Conservation (phyloP, 2,888 invertebrate species). For the Polymixis lichenea region DNA sequence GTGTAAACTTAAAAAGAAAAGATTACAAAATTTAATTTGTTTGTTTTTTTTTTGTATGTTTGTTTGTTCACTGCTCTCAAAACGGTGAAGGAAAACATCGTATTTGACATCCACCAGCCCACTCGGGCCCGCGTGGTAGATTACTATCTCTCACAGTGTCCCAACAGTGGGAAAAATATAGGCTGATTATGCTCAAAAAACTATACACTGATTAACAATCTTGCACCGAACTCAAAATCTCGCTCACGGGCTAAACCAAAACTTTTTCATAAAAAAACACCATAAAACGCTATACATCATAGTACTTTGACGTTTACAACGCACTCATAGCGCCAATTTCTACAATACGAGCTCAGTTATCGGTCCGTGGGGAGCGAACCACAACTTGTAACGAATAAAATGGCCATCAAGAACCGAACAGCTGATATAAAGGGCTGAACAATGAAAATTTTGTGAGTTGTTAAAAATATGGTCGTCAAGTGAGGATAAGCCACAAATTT, state of each 20-base stretch:
- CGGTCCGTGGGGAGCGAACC: slow-evolving; percentile 46
- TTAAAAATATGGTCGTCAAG: slow-evolving; percentile 40
- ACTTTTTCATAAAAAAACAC: slow-evolving; percentile 36
- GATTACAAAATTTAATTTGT: no score
- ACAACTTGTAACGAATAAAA: slow-evolving; percentile 59
- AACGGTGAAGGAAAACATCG: no score
- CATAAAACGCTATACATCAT: slow-evolving; percentile 42
- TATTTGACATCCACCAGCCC: no score
- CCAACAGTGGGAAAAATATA: no score
- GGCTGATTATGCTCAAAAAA: no score
- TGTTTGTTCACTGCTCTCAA: no score
- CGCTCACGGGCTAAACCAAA: slow-evolving; percentile 5
- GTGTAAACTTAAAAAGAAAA: no score
- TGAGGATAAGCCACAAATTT: slow-evolving; percentile 6
- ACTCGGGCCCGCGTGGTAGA: no score
- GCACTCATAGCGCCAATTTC: slow-evolving; percentile 55
- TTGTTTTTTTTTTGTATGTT: no score
- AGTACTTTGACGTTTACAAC: slow-evolving; percentile 55
- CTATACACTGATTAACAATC: not conserved
- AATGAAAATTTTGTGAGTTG: slow-evolving; percentile 57
- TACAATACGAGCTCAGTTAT: slow-evolving; percentile 54
- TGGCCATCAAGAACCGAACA: slow-evolving; percentile 45
- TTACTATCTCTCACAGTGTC: no score
- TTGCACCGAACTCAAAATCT: not conserved
- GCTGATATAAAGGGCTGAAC: slow-evolving; percentile 45